phyloP scores from a whole-genome alignment of 2,888 invertebrate genomes.

The Epicampocera succincta region DNA sequence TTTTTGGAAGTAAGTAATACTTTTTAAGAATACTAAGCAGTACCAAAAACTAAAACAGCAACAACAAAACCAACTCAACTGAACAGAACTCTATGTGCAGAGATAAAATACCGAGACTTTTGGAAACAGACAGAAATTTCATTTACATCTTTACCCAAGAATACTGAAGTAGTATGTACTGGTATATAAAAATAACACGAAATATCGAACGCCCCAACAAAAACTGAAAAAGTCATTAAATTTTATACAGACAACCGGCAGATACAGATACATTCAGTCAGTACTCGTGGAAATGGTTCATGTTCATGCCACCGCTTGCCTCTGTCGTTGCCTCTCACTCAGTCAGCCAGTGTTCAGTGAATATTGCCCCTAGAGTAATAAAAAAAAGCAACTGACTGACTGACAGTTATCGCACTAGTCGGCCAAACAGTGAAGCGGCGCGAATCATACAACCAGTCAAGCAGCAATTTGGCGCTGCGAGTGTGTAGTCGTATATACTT shows the following conservation, averaged over 20 bases:
- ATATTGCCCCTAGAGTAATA: constrained; percentile 65
- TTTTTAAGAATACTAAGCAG: constrained; percentile 47
- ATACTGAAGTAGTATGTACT: constrained; percentile 30
- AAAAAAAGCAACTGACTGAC: constrained; percentile 26
- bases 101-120: constrained; percentile 32
- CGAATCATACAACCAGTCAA: constrained; percentile 48
- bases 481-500: constrained; percentile 36
- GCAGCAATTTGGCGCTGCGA: constrained; percentile 33
- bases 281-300: constrained; percentile 49
- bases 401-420: constrained; percentile 24
- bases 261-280: constrained; percentile 29
- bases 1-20: constrained; percentile 5
- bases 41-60: constrained; percentile 6
- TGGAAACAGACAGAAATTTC: constrained; percentile 21
- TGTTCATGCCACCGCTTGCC: constrained; percentile 39
- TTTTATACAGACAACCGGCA: constrained; percentile 37
- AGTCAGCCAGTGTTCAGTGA: constrained; percentile 36
- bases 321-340: constrained; percentile 42
- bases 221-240: constrained; percentile 52
- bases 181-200: constrained; percentile 40
- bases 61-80: constrained; percentile 6
- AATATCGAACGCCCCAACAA: constrained; percentile 65
- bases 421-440: constrained; percentile 25
- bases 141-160: constrained; percentile 28
- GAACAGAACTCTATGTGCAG: neutral